A percentile compares a stretch with the other conserved stretches of the same genome.
These are phyloP conservation scores for Falco peregrinus DNA, from an alignment of 2,797 vertebrate species.

Conservation along the genomic window DNA sequence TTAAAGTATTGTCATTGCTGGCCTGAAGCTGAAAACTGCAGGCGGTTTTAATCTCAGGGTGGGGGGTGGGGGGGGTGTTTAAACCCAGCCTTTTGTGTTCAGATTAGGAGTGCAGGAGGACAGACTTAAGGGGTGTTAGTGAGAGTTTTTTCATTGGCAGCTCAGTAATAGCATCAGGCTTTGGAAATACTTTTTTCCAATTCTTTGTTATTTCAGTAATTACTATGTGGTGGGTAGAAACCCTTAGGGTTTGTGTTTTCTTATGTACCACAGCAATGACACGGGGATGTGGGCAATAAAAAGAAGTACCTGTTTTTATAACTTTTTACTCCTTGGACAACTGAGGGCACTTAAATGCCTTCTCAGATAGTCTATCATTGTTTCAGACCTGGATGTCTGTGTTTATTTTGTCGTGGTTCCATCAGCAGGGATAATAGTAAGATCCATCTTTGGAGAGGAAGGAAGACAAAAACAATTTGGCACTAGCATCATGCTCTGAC, in stretches of 20 bases:
- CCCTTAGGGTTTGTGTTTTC: not conserved
- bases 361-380: not conserved
- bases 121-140: slow-evolving; percentile 40
- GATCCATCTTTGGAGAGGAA: slow-evolving; percentile 1
- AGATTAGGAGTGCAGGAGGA: slow-evolving; percentile 66
- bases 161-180: slow-evolving; percentile 49
- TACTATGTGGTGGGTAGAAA: slow-evolving; percentile 50
- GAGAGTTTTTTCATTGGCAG: slow-evolving; percentile 50
- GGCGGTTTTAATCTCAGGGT: slow-evolving; percentile 61
- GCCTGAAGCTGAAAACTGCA: slow-evolving; percentile 59
- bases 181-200: slow-evolving; percentile 28
- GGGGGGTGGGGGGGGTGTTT: not conserved
- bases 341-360: not conserved
- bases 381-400: not conserved
- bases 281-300: not conserved
- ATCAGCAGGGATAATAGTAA: not conserved
- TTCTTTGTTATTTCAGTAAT: slow-evolving; percentile 46
- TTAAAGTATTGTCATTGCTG: slow-evolving; percentile 68
- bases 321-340: not conserved
- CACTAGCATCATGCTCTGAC: not conserved
- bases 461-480: not conserved
- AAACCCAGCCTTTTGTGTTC: slow-evolving; percentile 75
- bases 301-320: slow-evolving; percentile 20
- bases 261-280: not conserved
- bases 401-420: slow-evolving; percentile 35